These are phyloP conservation scores for Aporophyla nigra DNA, from an alignment of 2,888 invertebrate genomes.

Conservation along the genomic window DNA sequence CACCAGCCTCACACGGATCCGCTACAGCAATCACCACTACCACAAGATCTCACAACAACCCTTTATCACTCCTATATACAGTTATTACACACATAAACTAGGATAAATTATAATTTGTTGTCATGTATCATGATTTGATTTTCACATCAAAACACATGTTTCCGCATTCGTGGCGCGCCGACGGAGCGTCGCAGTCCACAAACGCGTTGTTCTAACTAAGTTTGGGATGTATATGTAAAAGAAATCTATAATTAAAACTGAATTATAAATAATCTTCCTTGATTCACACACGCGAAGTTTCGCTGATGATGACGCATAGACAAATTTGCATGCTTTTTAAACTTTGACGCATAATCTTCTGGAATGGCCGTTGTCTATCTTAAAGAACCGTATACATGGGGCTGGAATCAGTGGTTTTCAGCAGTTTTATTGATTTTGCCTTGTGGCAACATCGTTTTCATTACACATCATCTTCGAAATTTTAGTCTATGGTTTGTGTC, in stretches of 20 bases:
- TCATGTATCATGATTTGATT: constrained; percentile 84
- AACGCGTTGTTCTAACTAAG: constrained; percentile 80
- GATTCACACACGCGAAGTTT: constrained; percentile 89
- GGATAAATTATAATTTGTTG: constrained; percentile 85
- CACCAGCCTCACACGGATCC: constrained; percentile 70
- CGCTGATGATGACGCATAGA: constrained; percentile 84
- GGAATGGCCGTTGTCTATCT: constrained; percentile 70
- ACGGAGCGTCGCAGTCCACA: constrained; percentile 76
- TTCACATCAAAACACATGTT: constrained; percentile 90
- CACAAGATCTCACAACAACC: constrained; percentile 64
- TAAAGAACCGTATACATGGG: constrained; percentile 49
- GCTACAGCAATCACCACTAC: constrained; percentile 59
- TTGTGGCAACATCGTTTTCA: constrained; percentile 75
- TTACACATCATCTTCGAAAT: constrained; percentile 89
- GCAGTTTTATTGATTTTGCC: constrained; percentile 58
- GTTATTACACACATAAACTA: constrained; percentile 72
- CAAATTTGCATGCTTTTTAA: constrained; percentile 75
- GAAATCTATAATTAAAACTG: constrained; percentile 85
- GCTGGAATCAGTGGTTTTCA: constrained; percentile 21
- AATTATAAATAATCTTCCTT: constrained; percentile 86
- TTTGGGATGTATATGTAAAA: constrained; percentile 79
- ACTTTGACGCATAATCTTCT: constrained; percentile 84
- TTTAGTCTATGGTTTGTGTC: constrained; percentile 89
- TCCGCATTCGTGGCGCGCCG: constrained; percentile 79
- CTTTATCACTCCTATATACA: constrained; percentile 56